Evolutionary conservation across 2,888 invertebrate genomes (phyloP).

Genomic region (Ommatoiulus sabulosus): DNA sequence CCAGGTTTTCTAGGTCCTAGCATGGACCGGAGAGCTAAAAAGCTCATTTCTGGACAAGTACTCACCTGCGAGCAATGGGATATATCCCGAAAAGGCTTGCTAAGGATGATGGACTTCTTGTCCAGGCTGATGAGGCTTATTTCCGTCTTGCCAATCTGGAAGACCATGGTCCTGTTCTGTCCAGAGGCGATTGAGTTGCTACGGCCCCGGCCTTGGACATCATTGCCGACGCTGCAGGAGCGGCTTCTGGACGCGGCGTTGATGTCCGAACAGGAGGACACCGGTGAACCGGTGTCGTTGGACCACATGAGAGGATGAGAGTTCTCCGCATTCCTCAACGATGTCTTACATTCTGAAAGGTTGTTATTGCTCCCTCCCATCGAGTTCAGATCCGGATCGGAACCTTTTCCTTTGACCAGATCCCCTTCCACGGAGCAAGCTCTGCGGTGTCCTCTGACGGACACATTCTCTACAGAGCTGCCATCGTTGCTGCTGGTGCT

Average conservation of each 20-base stretch:
- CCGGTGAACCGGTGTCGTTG: background rate
- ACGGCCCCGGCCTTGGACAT: slow-evolving; percentile 38
- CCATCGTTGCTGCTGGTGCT: slow-evolving; percentile 28
- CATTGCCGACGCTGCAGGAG: slow-evolving; percentile 51
- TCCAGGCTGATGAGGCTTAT: slow-evolving; percentile 92
- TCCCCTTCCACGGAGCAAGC: background rate
- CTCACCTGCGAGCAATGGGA: slow-evolving; percentile 83
- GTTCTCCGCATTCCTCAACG: slow-evolving; percentile 48
- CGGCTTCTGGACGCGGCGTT: background rate
- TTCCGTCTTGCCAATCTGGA: slow-evolving; percentile 87
- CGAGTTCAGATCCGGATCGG: background rate
- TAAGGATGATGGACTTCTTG: slow-evolving; percentile 87
- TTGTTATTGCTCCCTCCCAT: slow-evolving; percentile 31
- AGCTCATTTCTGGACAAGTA: no score
- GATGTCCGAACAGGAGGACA: slow-evolving; percentile 31
- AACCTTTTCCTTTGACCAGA: background rate
- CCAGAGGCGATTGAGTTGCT: slow-evolving; percentile 68
- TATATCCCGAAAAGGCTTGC: slow-evolving; percentile 88
- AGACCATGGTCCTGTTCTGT: slow-evolving; percentile 93
- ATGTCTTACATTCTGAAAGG: slow-evolving; percentile 49
- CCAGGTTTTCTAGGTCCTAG: no score
- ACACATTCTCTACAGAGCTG: slow-evolving; percentile 14
- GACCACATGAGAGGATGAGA: background rate
- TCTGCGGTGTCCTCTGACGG: background rate
- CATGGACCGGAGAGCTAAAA: no score